Conservation (phyloP, 2,888 invertebrate species). For the Oligia fasciuncula region DNA sequence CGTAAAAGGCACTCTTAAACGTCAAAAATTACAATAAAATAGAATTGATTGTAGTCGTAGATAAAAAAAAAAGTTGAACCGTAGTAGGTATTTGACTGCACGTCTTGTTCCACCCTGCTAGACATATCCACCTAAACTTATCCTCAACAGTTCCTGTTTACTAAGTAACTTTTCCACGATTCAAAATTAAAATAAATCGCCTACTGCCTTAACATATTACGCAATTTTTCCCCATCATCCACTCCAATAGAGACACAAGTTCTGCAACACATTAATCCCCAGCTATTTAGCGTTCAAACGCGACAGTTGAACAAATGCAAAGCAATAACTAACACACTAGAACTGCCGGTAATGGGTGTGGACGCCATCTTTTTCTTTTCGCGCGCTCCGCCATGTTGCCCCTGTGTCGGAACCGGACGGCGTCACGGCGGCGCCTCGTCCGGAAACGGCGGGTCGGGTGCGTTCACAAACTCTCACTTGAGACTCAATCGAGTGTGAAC, state of each 20-base stretch:
- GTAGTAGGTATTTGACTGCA: background rate
- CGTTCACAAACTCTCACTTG: conserved; percentile 81
- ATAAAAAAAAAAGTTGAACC: too few relatives aligned
- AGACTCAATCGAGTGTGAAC: conserved; percentile 79
- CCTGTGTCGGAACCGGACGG: conserved; percentile 80
- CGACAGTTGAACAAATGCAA: conserved; percentile 71
- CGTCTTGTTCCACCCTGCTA: background rate
- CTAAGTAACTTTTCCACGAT: background rate
- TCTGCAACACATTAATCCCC: conserved; percentile 59
- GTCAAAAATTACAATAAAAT: too few relatives aligned
- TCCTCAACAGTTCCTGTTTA: background rate
- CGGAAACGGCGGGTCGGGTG: conserved; percentile 80
- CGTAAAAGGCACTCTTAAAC: too few relatives aligned
- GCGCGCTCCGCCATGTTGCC: conserved; percentile 70
- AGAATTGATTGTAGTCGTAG: too few relatives aligned
- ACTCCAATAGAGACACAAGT: conserved; percentile 31
- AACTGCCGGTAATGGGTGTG: conserved; percentile 78
- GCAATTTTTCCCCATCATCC: conserved; percentile 26
- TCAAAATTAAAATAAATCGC: conserved; percentile 27
- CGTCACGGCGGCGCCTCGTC: conserved; percentile 83
- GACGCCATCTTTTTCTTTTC: conserved; percentile 77
- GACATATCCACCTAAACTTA: background rate
- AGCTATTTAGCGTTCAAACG: conserved; percentile 67
- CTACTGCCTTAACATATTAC: conserved; percentile 24
- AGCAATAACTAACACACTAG: conserved; percentile 76